Base-by-base conservation (phyloP, 2,113 vertebrate genomes). In the Tauraco erythrolophus region DNA sequence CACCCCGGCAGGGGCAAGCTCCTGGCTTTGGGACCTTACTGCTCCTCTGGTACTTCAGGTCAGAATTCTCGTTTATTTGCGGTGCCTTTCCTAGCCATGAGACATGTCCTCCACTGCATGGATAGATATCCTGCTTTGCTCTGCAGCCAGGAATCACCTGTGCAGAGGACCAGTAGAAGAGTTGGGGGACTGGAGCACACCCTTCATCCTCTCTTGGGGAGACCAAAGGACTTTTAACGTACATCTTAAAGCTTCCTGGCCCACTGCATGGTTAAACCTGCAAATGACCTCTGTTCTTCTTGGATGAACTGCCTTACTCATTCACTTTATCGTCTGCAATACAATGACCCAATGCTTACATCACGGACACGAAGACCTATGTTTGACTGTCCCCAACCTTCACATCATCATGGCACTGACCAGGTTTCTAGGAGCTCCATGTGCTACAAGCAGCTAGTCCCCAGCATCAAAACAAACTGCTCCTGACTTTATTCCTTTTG, bases 311-410 rank as follows among this genome's bases (percentile, higher is more conserved):
- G 25, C 37, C 64, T 7, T 10, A 39, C 35, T 80, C 43, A 4
- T n/a, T 75, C 64, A 21, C 53, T 68, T n/a, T 57, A 14, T 37
- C 5, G 0, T n/a, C 57, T 76, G 65, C 57, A 68, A 1, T 58
- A 43, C 0, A 0, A 74, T 53, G 56, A 64, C 51, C 24, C 11
- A 2, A 0, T 27, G 43, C 25, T 92, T 35, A 45, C 1, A 2
- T 24, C 31, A 25, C 3, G 41, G 54, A 33, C 14, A 1, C 7
- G 23, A 91, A 79, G 78, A 69, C 23, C 15, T 6, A 2, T 14
- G 19, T 77, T 50, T 83, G 33, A 35, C 43, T 77, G 46, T 19
- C 24, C 53, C 48, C 0, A 1, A 1, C 9, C 69, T 74, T 75
- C 72, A 13, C 37, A 14, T 31, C 48, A 4, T 60, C 6, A 2